These are phyloP conservation scores for Agrotis clavis DNA, from an alignment of 2,888 invertebrate genomes.

Conservation along the genomic window DNA sequence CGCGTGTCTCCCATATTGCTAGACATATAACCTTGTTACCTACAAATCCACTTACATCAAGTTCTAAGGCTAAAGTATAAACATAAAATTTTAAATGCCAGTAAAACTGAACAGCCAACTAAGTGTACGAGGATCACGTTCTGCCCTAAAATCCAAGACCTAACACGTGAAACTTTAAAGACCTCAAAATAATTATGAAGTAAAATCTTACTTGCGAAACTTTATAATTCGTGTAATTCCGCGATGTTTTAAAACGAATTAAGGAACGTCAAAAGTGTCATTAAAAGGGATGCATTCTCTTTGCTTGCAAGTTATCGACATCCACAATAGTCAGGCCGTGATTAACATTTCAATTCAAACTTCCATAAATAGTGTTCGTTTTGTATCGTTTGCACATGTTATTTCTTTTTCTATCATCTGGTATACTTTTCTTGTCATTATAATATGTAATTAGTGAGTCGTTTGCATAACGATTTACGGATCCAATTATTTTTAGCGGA, in stretches of 20 bases:
- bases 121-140: slow-evolving; percentile 38
- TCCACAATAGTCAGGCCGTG: slow-evolving; percentile 10
- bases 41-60: neutral
- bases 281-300: slow-evolving; percentile 28
- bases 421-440: slow-evolving; percentile 36
- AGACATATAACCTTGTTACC: neutral
- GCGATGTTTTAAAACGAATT: neutral
- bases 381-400: slow-evolving; percentile 13
- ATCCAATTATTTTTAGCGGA: neutral
- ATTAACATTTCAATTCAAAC: slow-evolving; percentile 27
- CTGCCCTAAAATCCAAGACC: slow-evolving; percentile 19
- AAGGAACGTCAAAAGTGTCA: slow-evolving; percentile 16
- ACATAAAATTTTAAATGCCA: slow-evolving; percentile 31
- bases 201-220: too few relatives aligned
- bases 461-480: slow-evolving; percentile 23
- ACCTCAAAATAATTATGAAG: slow-evolving; percentile 7
- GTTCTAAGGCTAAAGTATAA: neutral
- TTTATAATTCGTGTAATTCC: neutral
- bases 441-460: slow-evolving; percentile 25
- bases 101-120: slow-evolving; percentile 26
- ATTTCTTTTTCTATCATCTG: slow-evolving; percentile 21
- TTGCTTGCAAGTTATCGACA: slow-evolving; percentile 24
- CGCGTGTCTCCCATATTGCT: neutral
- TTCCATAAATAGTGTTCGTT: slow-evolving; percentile 20
- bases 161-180: slow-evolving; percentile 7